A percentile compares a stretch with the other conserved stretches of the same genome.
These are phyloP conservation scores for Pampus argenteus DNA, from an alignment of 2,797 vertebrate species.

Conservation along the genomic window DNA sequence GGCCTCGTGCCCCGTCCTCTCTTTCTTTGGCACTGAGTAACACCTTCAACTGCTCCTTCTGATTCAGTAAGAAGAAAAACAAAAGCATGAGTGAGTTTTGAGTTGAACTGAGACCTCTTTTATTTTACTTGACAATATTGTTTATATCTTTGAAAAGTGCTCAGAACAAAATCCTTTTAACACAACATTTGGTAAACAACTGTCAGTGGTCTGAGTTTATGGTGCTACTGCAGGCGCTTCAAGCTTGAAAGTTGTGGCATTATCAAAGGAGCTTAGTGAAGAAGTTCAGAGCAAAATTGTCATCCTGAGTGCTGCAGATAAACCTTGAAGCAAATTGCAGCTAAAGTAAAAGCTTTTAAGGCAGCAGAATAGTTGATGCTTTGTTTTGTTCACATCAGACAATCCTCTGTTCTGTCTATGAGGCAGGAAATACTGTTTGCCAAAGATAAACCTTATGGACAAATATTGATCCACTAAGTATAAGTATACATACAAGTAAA, in stretches of 20 bases:
- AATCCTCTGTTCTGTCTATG: neutral
- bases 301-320: neutral
- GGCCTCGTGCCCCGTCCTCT: constrained; percentile 89
- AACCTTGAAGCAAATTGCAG: neutral
- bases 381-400: neutral
- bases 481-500: neutral
- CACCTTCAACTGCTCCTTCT: constrained; percentile 92
- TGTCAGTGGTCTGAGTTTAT: neutral
- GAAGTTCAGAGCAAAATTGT: neutral
- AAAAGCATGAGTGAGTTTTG: neutral
- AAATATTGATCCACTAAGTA: neutral
- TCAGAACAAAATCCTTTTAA: neutral
- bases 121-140: neutral
- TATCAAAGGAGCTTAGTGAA: neutral
- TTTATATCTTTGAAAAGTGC: neutral
- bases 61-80: constrained; percentile 45
- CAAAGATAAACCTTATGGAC: constrained; percentile 2
- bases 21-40: constrained; percentile 88
- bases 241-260: neutral
- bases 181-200: neutral
- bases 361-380: neutral
- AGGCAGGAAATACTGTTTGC: neutral
- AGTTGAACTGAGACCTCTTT: neutral
- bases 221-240: neutral
- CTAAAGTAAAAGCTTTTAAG: neutral